Base-by-base conservation (phyloP, 2,888 invertebrate species). In the Lochmaea crataegi region DNA sequence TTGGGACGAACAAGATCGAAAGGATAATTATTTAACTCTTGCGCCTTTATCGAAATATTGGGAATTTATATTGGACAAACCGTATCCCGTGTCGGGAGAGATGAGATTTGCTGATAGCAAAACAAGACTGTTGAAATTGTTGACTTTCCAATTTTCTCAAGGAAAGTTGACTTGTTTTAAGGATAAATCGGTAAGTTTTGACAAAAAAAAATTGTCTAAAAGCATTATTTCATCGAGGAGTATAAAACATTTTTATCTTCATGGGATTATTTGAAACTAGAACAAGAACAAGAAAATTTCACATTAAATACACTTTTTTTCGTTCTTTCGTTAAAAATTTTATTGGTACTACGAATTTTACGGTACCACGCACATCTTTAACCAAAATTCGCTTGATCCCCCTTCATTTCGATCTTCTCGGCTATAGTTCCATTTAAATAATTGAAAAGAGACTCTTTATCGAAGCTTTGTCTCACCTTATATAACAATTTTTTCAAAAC, bases 1-100 rank as follows among this genome's bases (percentile, higher is more conserved):
- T 82, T 97, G 97, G 96, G 93, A 94, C 66, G 92, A 94, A 73
- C 91, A 91, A n/a, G 95, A 96, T 85, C 89, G 96, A 48, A 94
- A 93, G 84, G 92, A 94, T 80, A 96, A 96, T 84, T 92, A 93
- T 84, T 88, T 96, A 53, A 88, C 94, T 18, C 87, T 96, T 11
- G 82, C 84, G 16, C 79, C 82, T 41, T 78, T 86, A 61, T 81
- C 83, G 2, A 86, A 87, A 79, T 87, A 87, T 75, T 82, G 83
- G 80, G 85, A 85, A 68, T 86, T 83, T 72, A 82, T 86, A 16
- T 78, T 83, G 22, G 85, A 85, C 14, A 88, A 87, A 75, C 82
- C 86, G 83, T 80, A 88, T 48, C 80, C 89, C 84, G 82, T 91
- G 85, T 93, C 93, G 73, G 94, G 93, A 10, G 96, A 96, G 84